Conservation (phyloP, 1,140 invertebrate genomes). For the Zaprionus ghesquierei region DNA sequence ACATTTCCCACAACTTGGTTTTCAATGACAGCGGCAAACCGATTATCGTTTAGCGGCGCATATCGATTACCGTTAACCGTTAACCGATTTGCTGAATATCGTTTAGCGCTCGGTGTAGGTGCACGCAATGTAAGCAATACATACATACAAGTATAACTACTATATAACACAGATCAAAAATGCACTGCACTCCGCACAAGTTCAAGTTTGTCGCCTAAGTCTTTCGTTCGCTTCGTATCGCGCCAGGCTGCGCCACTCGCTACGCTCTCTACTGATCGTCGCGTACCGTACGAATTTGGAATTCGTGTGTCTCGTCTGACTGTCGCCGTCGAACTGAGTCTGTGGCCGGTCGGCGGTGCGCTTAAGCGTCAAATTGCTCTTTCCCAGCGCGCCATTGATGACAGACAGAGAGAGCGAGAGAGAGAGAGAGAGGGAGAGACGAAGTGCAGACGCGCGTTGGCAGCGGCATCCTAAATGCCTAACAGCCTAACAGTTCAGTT, state of each 20-base stretch:
- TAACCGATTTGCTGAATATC: slow-evolving; percentile 1
- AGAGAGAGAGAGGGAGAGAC: not conserved
- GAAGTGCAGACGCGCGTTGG: not conserved
- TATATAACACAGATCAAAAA: slow-evolving; percentile 2
- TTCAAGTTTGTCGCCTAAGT: slow-evolving; percentile 78
- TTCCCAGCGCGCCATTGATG: slow-evolving; percentile 20
- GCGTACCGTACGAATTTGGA: slow-evolving; percentile 49
- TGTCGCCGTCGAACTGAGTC: slow-evolving; percentile 77
- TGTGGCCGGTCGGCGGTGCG: slow-evolving; percentile 63
- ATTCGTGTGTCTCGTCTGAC: slow-evolving; percentile 72
- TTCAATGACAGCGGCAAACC: slow-evolving; percentile 19
- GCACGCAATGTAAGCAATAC: slow-evolving; percentile 28
- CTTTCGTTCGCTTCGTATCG: slow-evolving; percentile 47
- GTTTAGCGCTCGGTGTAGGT: slow-evolving; percentile 5
- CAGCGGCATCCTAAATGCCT: slow-evolving; percentile 18
- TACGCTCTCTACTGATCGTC: slow-evolving; percentile 24
- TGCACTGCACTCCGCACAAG: slow-evolving; percentile 44
- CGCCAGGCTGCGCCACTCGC: not conserved
- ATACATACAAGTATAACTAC: slow-evolving; percentile 7
- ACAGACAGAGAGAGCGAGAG: too few species aligned
- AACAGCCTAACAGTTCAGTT: slow-evolving; percentile 40
- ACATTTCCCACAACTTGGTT: slow-evolving; percentile 16
- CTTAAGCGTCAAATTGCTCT: slow-evolving; percentile 80
- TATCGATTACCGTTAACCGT: slow-evolving; percentile 3
- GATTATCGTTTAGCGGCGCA: slow-evolving; percentile 10